Evolutionary conservation across 2,888 invertebrate genomes (phyloP), one percentile per base, ranked within the genome.

Genomic region (Ochropleura plecta): DNA sequence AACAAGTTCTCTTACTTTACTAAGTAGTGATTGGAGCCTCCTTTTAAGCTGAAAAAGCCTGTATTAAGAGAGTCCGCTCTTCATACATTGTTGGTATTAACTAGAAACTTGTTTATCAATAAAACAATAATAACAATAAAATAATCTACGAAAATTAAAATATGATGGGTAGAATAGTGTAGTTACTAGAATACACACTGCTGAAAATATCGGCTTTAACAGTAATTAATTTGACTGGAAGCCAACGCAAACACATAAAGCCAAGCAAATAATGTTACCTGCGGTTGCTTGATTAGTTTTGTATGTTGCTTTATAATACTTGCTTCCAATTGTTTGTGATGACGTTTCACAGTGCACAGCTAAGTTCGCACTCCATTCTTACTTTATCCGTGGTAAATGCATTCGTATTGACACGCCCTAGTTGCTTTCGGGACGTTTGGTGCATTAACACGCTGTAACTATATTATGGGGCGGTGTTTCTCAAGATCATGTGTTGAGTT

Each of bases 331-430:
- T 5, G 12, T 7, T n/a, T 10, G 10, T 55, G 4, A 16, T 67
- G 12, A 12, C 16, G 20, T 12, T 46, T 46, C 18, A 12, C 16
- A 42, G 18, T 30, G 4, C 8, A 42, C n/a, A 12, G n/a, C 12
- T n/a, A 0, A 49, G 30, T 53, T 42, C 2, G 7, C 9, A 16
- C 66, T 78, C 66, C 62, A 63, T 72, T 66, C 0, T 18, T 72
- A 20, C 20, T 12, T 73, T 30, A 53, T 79, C 51, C 12, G 12
- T 62, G 60, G 40, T 7, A 3, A 10, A 16, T 48, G 42, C 42
- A 57, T 40, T 64, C 62, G 55, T 74, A 74, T 82, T 78, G 81
- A 65, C 70, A 82, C 65, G 82, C 70, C n/a, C 78, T 78, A 57
- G 57, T 82, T 78, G 46, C 44, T 69, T 68, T 65, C n/a, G n/a